Evolutionary conservation across 2,797 vertebrate species (phyloP), one percentile per base, ranked within the genome.

Genomic region (Sarcoramphus papa): DNA sequence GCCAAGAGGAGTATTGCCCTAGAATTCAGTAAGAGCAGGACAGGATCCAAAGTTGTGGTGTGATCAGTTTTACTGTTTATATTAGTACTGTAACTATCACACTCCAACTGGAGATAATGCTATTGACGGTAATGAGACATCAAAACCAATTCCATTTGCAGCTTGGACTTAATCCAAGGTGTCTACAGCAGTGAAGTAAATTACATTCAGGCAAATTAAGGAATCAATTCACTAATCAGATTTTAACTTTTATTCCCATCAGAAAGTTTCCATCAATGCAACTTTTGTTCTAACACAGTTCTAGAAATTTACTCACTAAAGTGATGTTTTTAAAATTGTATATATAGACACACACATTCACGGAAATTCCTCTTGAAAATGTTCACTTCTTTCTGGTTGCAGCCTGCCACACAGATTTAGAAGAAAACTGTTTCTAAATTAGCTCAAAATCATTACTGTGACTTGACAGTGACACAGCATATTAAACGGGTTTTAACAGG

Each of bases 61-160:
- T 60, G 88, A 93, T 62, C 64, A 40, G 85, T 81, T 81, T 77
- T 76, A 47, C 33, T 79, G 92, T 68, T 94, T 80, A 56, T 48
- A 56, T 85, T 37, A 81, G n/a, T n/a, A 64, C 88, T 74, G 24
- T 45, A 90, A 72, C 90, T 64, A 77, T 64, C 75, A 73, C 47
- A 59, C 57, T 83, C 56, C 51, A 74, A 81, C 56, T 41, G 69
- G 74, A 80, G 91, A 89, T 79, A 88, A 96, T 82, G 77, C 81
- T 79, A 30, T 23, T 70, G 74, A 85, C 45, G 84, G 60, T 60
- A 92, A 88, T 33, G 60, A 89, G 80, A 94, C 85, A 95, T 40
- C 88, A 94, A 92, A 76, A 89, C 45, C 75, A 95, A 80, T 79
- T 91, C 82, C 96, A 94, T 91, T 95, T 93, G 83, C 69, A 84